phyloP scores from a whole-genome alignment of 1,140 invertebrate species.

The Watersipora subatra region DNA sequence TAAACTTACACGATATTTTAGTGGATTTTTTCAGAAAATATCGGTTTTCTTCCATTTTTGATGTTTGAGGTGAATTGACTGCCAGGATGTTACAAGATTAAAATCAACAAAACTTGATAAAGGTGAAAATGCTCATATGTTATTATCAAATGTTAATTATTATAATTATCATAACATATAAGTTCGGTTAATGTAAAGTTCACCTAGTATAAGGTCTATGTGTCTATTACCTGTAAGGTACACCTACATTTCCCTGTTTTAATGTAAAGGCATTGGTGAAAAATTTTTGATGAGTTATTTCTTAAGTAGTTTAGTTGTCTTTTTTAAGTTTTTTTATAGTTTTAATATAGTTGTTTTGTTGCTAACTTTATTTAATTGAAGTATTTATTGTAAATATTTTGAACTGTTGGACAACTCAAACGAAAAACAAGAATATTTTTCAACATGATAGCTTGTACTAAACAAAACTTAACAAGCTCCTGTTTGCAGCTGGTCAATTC shows the following conservation, averaged over 20 bases:
- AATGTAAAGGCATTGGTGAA: background rate
- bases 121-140: no score
- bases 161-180: background rate
- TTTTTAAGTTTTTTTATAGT: background rate
- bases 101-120: no score
- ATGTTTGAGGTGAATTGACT: no score
- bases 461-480: background rate
- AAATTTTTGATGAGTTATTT: background rate
- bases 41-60: no score
- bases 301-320: background rate
- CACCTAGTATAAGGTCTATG: background rate
- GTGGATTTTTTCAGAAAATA: no score
- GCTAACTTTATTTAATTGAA: background rate
- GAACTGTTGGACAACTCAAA: background rate
- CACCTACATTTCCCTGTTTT: background rate
- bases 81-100: no score
- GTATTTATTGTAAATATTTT: background rate
- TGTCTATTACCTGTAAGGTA: background rate
- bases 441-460: background rate
- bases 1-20: no score
- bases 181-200: background rate
- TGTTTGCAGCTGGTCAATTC: background rate
- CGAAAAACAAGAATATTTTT: background rate
- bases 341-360: background rate
- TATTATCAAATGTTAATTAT: background rate